Base-by-base conservation (phyloP, 2,113 vertebrate species). In the Psilopogon haemacephalus region DNA sequence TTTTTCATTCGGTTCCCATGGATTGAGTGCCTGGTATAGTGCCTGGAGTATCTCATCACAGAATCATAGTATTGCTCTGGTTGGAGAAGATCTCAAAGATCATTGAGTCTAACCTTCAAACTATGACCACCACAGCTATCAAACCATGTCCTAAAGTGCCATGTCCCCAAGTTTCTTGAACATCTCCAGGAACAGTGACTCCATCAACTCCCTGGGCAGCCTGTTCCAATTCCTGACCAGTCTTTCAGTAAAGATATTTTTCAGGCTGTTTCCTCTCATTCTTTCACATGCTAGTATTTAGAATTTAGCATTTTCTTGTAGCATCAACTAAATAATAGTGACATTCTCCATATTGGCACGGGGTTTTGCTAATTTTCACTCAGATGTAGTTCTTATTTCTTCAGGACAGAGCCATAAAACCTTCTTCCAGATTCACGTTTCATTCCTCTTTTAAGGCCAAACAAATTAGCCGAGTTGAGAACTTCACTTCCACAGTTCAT, bases 401-500 rank as follows among this genome's bases (percentile, higher is more conserved):
- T 96, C 90, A 90, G 95, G 81, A 95, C 69, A 95, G 92, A 95
- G 92, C 84, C 54, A 82, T 95, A 65, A 90, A 97, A 94, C 96
- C 94, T 94, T 97, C 96, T 97, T 95, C 96, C 96, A 97, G 95
- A 95, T 96, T 97, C n/a, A 27, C 94, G 58, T 97, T 97, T 96
- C 95, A 96, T 95, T 97, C 86, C n/a, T 84, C 89, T 97, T 97
- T 93, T 96, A 97, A 97, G 97, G 96, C 96, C 96, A 97, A 98
- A 97, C 97, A 98, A 98, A 98, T 98, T 96, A 98, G 87, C 85
- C 37, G 95, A 96, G 96, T 95, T 80, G 96, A 98, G 97, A 98
- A 98, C 97, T 98, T 97, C 97, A 97, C 97, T 98, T 98, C 97
- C 92, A 50, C 97, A 97, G 96, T 98, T 98, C 97, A 95, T 98